Conservation (phyloP, 2,888 invertebrate genomes). For the Eucera pruinosa region DNA sequence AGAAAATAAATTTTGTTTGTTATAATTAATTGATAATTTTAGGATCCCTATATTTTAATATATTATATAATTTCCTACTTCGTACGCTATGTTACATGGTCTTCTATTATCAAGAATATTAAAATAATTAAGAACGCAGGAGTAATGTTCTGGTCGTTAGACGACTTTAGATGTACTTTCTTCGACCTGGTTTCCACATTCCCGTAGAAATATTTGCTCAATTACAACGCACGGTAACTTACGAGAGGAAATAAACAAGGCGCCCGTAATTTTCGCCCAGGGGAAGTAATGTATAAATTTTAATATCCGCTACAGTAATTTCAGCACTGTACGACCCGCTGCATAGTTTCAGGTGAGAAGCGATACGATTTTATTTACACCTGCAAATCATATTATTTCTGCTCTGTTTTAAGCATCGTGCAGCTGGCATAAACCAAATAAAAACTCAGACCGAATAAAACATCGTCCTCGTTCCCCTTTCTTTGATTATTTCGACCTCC, state of each 20-base stretch:
- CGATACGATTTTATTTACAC: constrained; percentile 14
- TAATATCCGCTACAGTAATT: constrained; percentile 20
- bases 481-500: too few relatives aligned
- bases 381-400: not conserved
- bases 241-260: constrained; percentile 10
- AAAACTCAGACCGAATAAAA: not conserved
- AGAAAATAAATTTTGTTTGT: too few relatives aligned
- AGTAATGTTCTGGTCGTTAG: too few relatives aligned
- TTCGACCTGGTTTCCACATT: not conserved
- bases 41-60: too few relatives aligned
- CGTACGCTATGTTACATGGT: too few relatives aligned
- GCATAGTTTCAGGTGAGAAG: not conserved
- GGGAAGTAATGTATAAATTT: constrained; percentile 11
- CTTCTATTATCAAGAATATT: not conserved
- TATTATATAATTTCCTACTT: too few relatives aligned
- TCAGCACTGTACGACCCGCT: not conserved
- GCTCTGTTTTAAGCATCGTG: not conserved
- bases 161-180: not conserved
- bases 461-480: not conserved
- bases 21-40: too few relatives aligned
- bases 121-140: not conserved
- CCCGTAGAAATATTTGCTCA: not conserved
- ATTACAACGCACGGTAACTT: too few relatives aligned
- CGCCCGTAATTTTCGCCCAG: constrained; percentile 3
- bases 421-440: not conserved